Conservation (phyloP, 2,797 vertebrate species). For the Tokudaia muenninki region DNA sequence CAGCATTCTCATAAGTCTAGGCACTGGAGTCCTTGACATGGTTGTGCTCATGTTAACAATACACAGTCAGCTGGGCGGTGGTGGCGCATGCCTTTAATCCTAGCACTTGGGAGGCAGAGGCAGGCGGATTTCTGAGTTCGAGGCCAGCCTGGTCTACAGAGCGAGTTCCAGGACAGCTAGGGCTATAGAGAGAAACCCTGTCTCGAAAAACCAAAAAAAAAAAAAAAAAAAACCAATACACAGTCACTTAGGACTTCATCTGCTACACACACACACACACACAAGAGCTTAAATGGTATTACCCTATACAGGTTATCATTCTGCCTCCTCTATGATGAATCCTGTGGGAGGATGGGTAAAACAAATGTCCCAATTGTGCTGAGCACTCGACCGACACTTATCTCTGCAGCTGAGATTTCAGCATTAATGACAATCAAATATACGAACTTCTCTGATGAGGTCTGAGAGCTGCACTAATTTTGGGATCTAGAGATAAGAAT, state of each 20-base stretch:
- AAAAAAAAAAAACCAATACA: too few relatives aligned
- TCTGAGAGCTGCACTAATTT: background rate
- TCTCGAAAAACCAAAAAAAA: too few relatives aligned
- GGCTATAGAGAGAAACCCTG: too few relatives aligned
- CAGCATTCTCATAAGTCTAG: background rate
- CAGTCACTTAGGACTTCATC: background rate
- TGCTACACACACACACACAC: background rate
- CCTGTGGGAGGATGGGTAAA: background rate
- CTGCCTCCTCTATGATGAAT: background rate
- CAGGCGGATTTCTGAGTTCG: too few relatives aligned
- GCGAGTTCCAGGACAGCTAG: too few relatives aligned
- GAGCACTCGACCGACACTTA: background rate
- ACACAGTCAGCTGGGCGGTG: too few relatives aligned
- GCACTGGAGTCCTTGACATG: background rate
- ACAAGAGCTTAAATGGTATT: background rate
- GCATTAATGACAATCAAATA: background rate
- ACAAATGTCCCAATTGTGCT: background rate
- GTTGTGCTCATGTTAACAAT: background rate
- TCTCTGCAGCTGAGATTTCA: background rate
- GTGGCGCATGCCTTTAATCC: too few relatives aligned
- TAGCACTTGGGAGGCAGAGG: too few relatives aligned
- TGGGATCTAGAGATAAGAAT: background rate
- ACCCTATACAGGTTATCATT: background rate
- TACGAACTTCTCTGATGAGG: background rate
- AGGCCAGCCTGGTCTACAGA: too few relatives aligned